Evolutionary conservation across 2,797 vertebrate genomes (phyloP).

Genomic region (Petrocephalus sullivani): DNA sequence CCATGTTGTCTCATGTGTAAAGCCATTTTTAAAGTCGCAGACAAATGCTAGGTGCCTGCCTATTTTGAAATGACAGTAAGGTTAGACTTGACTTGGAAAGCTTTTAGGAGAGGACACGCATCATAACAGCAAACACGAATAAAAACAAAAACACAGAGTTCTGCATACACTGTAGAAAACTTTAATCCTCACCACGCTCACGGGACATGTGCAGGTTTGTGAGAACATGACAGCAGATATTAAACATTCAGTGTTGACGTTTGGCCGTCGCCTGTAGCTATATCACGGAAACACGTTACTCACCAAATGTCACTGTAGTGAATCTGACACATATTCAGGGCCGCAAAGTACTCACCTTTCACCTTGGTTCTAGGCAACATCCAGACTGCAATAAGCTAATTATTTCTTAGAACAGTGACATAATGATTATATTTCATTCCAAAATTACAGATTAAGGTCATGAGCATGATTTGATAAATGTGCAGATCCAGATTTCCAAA

Average conservation of each 20-base stretch:
- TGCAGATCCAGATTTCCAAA: neutral
- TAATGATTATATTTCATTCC: neutral
- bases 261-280: neutral
- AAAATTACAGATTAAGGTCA: neutral
- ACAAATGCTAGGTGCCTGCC: neutral
- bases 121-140: neutral
- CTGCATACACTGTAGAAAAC: neutral
- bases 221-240: neutral
- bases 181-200: neutral
- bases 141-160: neutral
- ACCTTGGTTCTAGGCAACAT: neutral
- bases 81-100: neutral
- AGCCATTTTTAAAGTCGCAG: neutral
- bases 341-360: neutral
- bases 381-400: neutral
- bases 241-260: neutral
- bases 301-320: constrained; percentile 1
- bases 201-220: neutral
- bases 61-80: neutral
- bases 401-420: neutral
- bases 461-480: neutral
- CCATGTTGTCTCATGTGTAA: neutral
- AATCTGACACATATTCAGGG: neutral
- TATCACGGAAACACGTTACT: neutral
- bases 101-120: neutral